These are phyloP conservation scores for Corythoichthys haematopterus DNA, from an alignment of 2,113 vertebrate species.

Conservation along the genomic window DNA sequence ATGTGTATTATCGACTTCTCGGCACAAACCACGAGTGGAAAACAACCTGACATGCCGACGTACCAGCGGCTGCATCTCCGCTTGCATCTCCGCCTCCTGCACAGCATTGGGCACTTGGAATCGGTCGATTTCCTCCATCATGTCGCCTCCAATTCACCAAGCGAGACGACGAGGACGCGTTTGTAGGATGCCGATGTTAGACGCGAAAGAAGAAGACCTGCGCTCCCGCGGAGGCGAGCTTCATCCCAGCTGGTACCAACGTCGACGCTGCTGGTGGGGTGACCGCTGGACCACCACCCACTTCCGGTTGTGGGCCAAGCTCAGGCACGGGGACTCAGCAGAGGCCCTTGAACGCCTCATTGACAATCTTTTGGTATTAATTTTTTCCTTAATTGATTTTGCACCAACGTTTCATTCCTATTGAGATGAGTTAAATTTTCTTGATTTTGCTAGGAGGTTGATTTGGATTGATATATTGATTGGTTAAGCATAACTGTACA, in stretches of 20 bases:
- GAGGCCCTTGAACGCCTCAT: not conserved
- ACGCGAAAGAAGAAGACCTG: conserved; percentile 18
- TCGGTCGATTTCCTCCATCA: conserved; percentile 97
- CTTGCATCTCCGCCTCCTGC: conserved; percentile 82
- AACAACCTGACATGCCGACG: conserved; percentile 38
- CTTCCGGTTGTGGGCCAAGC: conserved; percentile 63
- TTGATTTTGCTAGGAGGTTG: too few species aligned
- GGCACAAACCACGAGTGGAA: not conserved
- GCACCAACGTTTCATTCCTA: too few species aligned
- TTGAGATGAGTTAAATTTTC: too few species aligned
- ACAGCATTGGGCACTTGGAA: conserved; percentile 90
- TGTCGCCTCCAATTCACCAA: conserved; percentile 49
- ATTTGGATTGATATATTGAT: too few species aligned
- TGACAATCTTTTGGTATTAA: too few species aligned
- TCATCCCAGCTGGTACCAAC: conserved; percentile 69
- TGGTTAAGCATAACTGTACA: too few species aligned
- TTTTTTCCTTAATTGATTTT: too few species aligned
- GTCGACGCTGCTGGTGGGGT: conserved; percentile 54
- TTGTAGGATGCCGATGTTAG: conserved; percentile 27
- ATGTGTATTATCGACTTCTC: not conserved
- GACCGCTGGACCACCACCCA: conserved; percentile 65
- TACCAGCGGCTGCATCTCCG: conserved; percentile 91
- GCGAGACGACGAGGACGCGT: not conserved
- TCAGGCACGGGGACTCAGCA: conserved; percentile 25
- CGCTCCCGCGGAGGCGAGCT: conserved; percentile 48